A percentile compares a stretch with the other conserved stretches of the same genome.
phyloP scores from a whole-genome alignment of 2,797 vertebrate genomes.

The Microchirus variegatus region DNA sequence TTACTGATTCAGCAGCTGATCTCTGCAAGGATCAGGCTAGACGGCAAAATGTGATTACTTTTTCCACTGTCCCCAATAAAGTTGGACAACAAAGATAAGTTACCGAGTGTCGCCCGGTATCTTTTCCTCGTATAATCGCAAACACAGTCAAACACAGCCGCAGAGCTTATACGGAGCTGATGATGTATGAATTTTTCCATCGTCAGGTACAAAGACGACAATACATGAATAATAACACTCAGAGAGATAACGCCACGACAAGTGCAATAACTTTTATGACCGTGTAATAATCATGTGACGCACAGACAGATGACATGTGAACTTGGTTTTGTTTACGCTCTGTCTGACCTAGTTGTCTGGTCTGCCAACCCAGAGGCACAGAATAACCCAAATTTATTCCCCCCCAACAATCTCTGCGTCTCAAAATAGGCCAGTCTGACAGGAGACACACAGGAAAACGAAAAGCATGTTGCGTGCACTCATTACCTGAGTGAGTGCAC shows the following conservation, averaged over 20 bases:
- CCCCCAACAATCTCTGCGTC: constrained; percentile 41
- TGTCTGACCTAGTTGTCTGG: constrained; percentile 79
- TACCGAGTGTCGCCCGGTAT: neutral
- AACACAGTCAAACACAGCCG: constrained; percentile 1
- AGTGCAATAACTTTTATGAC: constrained; percentile 23
- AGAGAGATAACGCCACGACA: neutral
- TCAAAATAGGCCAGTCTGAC: constrained; percentile 39
- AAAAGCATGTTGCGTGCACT: constrained; percentile 1
- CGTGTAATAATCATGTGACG: constrained; percentile 47
- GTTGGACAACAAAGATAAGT: constrained; percentile 11
- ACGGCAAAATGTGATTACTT: constrained; percentile 17
- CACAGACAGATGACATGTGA: constrained; percentile 62
- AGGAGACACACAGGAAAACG: constrained; percentile 46
- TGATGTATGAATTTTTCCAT: no score
- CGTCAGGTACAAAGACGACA: no score
- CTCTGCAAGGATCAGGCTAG: constrained; percentile 19
- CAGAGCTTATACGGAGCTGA: neutral
- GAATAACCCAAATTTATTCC: constrained; percentile 66
- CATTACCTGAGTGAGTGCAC: no score
- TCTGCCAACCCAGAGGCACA: constrained; percentile 54
- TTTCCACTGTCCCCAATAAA: constrained; percentile 8
- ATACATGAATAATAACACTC: no score
- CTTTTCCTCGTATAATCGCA: neutral
- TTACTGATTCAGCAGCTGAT: constrained; percentile 13
- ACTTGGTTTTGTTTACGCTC: constrained; percentile 78